A percentile compares a stretch with the other conserved stretches of the same genome.
Evolutionary conservation across 2,113 vertebrate species (phyloP).

Genomic region (Gasterosteus aculeatus): DNA sequence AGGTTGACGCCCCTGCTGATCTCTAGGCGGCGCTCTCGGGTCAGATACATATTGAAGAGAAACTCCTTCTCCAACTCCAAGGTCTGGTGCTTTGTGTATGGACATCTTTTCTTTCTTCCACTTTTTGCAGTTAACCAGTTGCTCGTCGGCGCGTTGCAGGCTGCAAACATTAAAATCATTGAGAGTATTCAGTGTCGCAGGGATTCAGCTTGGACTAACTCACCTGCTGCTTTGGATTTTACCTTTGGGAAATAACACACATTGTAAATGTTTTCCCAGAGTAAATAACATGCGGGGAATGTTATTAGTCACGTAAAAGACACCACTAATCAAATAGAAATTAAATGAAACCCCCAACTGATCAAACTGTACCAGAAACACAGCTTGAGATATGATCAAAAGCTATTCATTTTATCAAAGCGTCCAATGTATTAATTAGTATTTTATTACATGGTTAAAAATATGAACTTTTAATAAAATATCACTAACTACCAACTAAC

Average conservation of each 20-base stretch:
- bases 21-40: slow-evolving; percentile 99
- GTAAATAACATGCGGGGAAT: slow-evolving; percentile 35
- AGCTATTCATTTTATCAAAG: background rate
- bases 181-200: slow-evolving; percentile 16
- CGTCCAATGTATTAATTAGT: slow-evolving; percentile 1
- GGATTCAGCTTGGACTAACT: background rate
- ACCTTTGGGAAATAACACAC: slow-evolving; percentile 66
- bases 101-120: slow-evolving; percentile 98
- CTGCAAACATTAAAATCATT: slow-evolving; percentile 80
- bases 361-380: slow-evolving; percentile 4
- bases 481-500: background rate
- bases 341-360: slow-evolving; percentile 39
- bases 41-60: slow-evolving; percentile 99
- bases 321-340: slow-evolving; percentile 48
- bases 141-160: slow-evolving; percentile 90
- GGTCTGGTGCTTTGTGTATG: slow-evolving; percentile 99
- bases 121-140: slow-evolving; percentile 99
- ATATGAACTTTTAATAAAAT: background rate
- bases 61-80: slow-evolving; percentile 99
- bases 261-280: slow-evolving; percentile 33
- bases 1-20: slow-evolving; percentile 99
- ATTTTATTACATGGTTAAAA: background rate
- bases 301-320: slow-evolving; percentile 39
- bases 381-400: background rate
- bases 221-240: slow-evolving; percentile 50